A percentile compares a stretch with the other conserved stretches of the same genome.
Conservation (phyloP, 2,888 invertebrate genomes). For the Creontiades dilutus region DNA sequence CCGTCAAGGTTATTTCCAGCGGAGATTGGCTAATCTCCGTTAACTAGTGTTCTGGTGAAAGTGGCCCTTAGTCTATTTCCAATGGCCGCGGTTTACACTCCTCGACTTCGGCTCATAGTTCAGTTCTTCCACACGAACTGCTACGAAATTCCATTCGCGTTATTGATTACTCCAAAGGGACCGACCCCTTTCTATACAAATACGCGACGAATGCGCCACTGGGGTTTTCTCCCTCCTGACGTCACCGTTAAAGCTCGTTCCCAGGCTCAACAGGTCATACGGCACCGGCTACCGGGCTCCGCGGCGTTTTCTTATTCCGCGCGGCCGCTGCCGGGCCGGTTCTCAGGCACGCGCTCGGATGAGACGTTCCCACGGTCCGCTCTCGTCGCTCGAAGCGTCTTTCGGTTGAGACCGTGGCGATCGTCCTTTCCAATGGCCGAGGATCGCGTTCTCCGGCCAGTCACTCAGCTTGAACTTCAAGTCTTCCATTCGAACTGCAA, state of each 20-base stretch:
- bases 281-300: slow-evolving; percentile 48
- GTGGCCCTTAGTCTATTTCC: too few species aligned
- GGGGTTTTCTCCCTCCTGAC: slow-evolving; percentile 37
- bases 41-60: too few species aligned
- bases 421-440: slow-evolving; percentile 13
- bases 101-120: too few species aligned
- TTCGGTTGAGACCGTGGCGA: neutral
- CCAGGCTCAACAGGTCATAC: slow-evolving; percentile 52
- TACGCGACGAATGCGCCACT: slow-evolving; percentile 24
- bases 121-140: too few species aligned
- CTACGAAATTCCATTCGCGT: too few species aligned
- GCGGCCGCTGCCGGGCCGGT: slow-evolving; percentile 8
- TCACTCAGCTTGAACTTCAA: neutral
- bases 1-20: too few species aligned
- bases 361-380: slow-evolving; percentile 42
- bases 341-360: slow-evolving; percentile 16
- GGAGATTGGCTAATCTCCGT: too few species aligned
- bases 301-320: neutral
- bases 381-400: neutral
- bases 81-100: too few species aligned
- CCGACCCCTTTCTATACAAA: slow-evolving; percentile 3
- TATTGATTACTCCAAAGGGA: too few species aligned
- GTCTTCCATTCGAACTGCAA: neutral
- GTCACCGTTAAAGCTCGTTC: slow-evolving; percentile 5
- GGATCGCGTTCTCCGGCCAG: neutral